Evolutionary conservation across 1,140 invertebrate species (phyloP), one percentile per base, ranked within the genome.

Genomic region (Leptinotarsa texana): DNA sequence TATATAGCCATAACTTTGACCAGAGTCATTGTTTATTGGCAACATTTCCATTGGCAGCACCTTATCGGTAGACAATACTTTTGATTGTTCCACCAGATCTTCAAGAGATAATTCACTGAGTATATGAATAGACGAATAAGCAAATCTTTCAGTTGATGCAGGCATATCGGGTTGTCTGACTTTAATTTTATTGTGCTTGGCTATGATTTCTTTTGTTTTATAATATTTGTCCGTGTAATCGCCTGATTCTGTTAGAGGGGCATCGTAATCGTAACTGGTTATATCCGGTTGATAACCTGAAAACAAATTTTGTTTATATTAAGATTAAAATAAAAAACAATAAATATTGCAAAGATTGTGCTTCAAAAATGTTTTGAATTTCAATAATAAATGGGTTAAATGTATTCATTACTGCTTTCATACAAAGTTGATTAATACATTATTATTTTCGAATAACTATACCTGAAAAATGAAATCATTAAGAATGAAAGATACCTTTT

Each of bases 1-100:
- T 72, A 89, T 86, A 75, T 88, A 90, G 0, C 90, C 90, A 80
- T 89, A 90, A 71, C 86, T 87, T 82, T 91, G 90, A 3, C 89
- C 89, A 76, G 83, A 86, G 17, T 83, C 83, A 62, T 86, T 84
- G 75, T 89, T 88, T 15, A 89, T 86, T 17, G 85, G 80, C 21
- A 90, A 81, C 62, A 85, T 80, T 82, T 91, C 90, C 90, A 91
- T 91, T 24, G 85, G 79, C 5, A 86, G 61, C 8, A 83, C 67
- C n/a, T 77, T 75, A 22, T 57, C 4, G 81, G 75, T 72, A 62
- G 81, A 17, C 76, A 51, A 33, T 88, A 88, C 65, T 85, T 86
- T 82, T 91, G 90, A 3, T 88, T 88, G 51, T 57, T 18, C n/a
- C 4, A 5, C 51, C 4, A 57, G 33, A 42, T 42, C 33, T 42